Evolutionary conservation across 2,888 invertebrate species (phyloP), one percentile per base, ranked within the genome.

Genomic region (Papilio gigon): DNA sequence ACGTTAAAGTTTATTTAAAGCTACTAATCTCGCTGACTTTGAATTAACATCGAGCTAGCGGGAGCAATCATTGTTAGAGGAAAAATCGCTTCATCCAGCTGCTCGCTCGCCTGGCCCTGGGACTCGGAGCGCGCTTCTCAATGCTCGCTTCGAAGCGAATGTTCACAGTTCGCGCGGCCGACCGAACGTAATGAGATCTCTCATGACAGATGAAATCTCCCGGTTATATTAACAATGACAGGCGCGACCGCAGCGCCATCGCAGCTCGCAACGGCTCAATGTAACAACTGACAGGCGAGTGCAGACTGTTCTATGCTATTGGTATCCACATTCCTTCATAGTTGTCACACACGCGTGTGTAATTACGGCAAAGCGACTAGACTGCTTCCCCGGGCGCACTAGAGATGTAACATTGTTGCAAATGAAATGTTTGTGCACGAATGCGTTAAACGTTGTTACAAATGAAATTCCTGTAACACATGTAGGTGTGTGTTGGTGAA

Each of bases 401-500:
- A 25, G 12, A 12, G 47, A 47, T 47, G 22, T 47, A 50, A 50
- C 47, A 22, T 50, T 50, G 14, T n/a, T n/a, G n/a, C 5, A 53
- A 27, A 53, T 53, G 11, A 27, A 27, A 14, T 53, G n/a, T 53
- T 27, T 53, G 53, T 53, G n/a, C 27, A 8, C 25, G 47, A 9
- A 12, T 47, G 47, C 12, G 47, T 47, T 47, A 47, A 47, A 47
- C 22, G 22, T 47, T 47, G 22, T 53, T n/a, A n/a, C 8, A 53
- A n/a, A 53, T 50, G 6, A 25, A 50, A 53, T 53, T 25, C 53
- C 27, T 27, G n/a, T 53, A n/a, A 25, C 14, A 42, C n/a, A 35
- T 35, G 11, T 11, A 35, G 8, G 33, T 27, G 2, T 27, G 53
- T 27, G 53, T n/a, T 53, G 27, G 53, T 27, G 27, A 53, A 53